These are phyloP conservation scores for Drosophila neocordata DNA, from an alignment of 1,140 invertebrate genomes.

Conservation along the genomic window DNA sequence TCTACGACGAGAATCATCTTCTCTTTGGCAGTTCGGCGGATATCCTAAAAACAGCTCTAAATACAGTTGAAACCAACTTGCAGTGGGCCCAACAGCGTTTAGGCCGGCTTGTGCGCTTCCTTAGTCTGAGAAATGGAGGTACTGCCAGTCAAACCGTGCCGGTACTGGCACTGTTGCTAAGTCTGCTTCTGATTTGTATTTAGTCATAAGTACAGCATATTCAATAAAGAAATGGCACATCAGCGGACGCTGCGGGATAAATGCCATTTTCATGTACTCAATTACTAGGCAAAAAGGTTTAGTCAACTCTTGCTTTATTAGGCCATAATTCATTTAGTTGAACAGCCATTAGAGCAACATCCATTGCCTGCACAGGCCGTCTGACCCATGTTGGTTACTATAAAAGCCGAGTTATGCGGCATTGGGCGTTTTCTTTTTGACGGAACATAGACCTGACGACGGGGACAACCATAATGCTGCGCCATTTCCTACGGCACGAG, in stretches of 20 bases:
- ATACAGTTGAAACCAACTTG: constrained; percentile 46
- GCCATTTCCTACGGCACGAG: constrained; percentile 61
- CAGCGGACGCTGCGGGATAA: constrained; percentile 55
- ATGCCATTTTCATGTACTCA: constrained; percentile 74
- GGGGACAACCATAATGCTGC: constrained; percentile 55
- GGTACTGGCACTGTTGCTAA: constrained; percentile 30
- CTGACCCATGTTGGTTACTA: constrained; percentile 26
- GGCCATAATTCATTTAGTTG: constrained; percentile 64
- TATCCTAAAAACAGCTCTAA: constrained; percentile 32
- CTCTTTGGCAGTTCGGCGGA: constrained; percentile 45
- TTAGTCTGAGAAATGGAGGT: constrained; percentile 34
- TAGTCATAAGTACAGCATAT: constrained; percentile 4
- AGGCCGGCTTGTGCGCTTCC: constrained; percentile 24
- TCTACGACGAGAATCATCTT: constrained; percentile 30
- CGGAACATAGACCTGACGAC: constrained; percentile 31
- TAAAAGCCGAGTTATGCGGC: constrained; percentile 42
- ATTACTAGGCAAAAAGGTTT: constrained; percentile 78
- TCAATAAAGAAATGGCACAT: constrained; percentile 45
- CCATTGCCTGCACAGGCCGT: constrained; percentile 18
- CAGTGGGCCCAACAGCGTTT: constrained; percentile 50
- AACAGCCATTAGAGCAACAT: constrained; percentile 36
- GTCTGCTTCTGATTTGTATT: constrained; percentile 44
- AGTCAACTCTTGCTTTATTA: constrained; percentile 56
- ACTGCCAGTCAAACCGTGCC: neutral
- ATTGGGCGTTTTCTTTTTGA: constrained; percentile 56